phyloP scores from a whole-genome alignment of 1,140 invertebrate genomes.

The Sminthurides bifidus region DNA sequence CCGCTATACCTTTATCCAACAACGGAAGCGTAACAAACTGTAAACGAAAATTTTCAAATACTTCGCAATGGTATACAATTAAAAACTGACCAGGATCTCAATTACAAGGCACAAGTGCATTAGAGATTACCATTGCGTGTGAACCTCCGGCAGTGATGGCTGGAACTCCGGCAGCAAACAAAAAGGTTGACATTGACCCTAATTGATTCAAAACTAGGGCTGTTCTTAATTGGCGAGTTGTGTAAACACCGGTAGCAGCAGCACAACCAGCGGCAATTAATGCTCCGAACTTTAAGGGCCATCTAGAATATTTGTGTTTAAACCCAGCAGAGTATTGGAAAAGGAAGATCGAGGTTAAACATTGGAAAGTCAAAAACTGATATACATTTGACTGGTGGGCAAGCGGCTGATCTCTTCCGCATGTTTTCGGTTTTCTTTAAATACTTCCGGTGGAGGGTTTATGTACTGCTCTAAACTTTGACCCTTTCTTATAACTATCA shows the following conservation, averaged over 20 bases:
- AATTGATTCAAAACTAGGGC: constrained; percentile 7
- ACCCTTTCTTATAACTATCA: no score
- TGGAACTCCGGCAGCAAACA: constrained; percentile 4
- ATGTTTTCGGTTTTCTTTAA: no score
- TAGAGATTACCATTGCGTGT: constrained; percentile 14
- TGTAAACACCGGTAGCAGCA: constrained; percentile 1
- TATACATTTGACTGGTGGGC: no score
- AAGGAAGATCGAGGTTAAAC: no score
- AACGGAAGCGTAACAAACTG: constrained; percentile 40
- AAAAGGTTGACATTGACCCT: constrained; percentile 5
- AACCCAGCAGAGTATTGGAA: no score
- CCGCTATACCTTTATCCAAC: constrained; percentile 31
- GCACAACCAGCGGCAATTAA: background rate
- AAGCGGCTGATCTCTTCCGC: no score
- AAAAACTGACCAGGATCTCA: no score
- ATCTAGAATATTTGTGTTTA: constrained; percentile 14
- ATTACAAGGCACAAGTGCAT: background rate
- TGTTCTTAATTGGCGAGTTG: constrained; percentile 20
- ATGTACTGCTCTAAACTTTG: no score
- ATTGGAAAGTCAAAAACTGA: no score
- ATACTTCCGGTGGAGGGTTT: no score
- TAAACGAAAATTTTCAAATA: constrained; percentile 20
- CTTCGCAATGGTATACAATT: no score
- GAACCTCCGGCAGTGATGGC: background rate
- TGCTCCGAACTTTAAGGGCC: constrained; percentile 12